These are phyloP conservation scores for Okapia johnstoni DNA, from an alignment of 2,113 vertebrate genomes.

Conservation along the genomic window DNA sequence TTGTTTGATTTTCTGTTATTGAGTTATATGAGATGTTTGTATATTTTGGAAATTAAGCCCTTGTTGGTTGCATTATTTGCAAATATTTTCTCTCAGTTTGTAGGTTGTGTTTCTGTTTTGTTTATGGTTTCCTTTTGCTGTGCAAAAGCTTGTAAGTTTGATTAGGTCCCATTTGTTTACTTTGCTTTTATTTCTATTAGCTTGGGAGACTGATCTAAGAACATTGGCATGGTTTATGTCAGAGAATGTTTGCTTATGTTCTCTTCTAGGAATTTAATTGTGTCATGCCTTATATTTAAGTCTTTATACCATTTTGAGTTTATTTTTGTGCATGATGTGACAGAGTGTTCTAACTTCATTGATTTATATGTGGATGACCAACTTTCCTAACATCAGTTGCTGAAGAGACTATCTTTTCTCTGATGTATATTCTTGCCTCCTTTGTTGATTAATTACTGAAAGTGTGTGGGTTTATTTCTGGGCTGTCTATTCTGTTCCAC, in stretches of 20 bases:
- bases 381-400: neutral
- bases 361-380: neutral
- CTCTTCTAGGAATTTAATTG: neutral
- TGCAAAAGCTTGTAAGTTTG: neutral
- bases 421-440: neutral
- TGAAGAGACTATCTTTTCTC: neutral
- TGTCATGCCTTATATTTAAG: neutral
- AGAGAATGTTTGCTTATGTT: neutral
- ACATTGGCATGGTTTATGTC: neutral
- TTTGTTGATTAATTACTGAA: neutral
- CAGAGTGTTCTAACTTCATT: neutral
- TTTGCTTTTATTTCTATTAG: neutral
- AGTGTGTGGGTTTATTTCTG: neutral
- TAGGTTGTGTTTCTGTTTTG: neutral
- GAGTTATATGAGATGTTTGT: neutral
- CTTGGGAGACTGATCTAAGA: neutral
- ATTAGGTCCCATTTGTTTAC: neutral
- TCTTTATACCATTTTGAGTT: neutral
- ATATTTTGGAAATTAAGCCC: neutral
- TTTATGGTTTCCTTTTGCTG: neutral
- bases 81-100: neutral
- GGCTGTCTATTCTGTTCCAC: neutral
- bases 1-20: neutral
- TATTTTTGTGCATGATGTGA: neutral
- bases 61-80: neutral